Conservation (phyloP, 2,113 vertebrate species). For the Sprattus sprattus region DNA sequence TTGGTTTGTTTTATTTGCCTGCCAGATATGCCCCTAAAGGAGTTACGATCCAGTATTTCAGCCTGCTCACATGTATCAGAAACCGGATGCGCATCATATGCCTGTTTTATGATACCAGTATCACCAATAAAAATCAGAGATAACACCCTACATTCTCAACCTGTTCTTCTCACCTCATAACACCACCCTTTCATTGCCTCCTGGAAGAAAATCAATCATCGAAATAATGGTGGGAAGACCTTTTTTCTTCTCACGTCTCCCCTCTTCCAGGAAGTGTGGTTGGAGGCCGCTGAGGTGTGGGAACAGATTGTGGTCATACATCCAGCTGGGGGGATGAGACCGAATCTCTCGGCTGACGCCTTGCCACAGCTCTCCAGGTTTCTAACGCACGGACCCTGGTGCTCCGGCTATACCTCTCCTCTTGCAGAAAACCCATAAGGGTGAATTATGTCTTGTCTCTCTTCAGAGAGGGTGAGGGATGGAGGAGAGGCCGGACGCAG, state of each 20-base stretch:
- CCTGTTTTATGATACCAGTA: neutral
- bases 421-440: neutral
- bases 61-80: neutral
- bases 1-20: neutral
- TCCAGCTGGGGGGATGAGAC: neutral
- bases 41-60: neutral
- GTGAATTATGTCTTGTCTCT: neutral
- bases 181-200: neutral
- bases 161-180: neutral
- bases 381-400: neutral
- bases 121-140: neutral
- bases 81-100: constrained; percentile 2
- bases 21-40: neutral
- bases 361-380: neutral
- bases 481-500: neutral
- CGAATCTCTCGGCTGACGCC: neutral
- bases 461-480: neutral
- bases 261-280: neutral
- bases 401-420: neutral
- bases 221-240: neutral
- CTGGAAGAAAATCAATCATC: constrained; percentile 2
- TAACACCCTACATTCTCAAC: neutral
- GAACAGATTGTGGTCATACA: neutral
- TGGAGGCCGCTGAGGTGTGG: neutral
- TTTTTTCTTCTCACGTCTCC: neutral